These are phyloP conservation scores for Elysia crispata DNA, from an alignment of 2,888 invertebrate species.

Conservation along the genomic window DNA sequence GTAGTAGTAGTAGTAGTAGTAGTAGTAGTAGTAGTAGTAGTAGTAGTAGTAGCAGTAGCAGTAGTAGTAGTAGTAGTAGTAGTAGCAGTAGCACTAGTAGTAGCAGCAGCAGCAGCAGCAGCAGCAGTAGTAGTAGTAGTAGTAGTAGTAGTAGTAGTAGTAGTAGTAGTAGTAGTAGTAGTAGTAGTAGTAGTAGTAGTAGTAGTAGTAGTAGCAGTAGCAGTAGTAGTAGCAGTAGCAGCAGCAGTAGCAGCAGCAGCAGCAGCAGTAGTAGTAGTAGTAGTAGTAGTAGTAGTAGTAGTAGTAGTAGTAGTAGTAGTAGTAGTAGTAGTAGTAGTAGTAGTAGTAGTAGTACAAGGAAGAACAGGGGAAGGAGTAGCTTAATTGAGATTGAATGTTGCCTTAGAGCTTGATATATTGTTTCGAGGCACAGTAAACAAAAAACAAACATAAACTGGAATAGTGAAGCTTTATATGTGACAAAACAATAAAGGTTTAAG, in stretches of 20 bases:
- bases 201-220: no score
- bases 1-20: slow-evolving; percentile 45
- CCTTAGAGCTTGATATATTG: no score
- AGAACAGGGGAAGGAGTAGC: no score
- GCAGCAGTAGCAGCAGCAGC: no score
- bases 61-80: no score
- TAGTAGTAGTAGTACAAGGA: background rate
- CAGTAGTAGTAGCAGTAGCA: background rate
- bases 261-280: slow-evolving; percentile 9
- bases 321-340: slow-evolving; percentile 9
- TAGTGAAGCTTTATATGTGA: no score
- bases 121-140: slow-evolving; percentile 39
- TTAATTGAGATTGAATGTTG: no score
- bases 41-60: slow-evolving; percentile 49
- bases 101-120: no score
- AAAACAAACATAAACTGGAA: no score
- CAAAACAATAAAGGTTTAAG: no score
- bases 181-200: slow-evolving; percentile 41
- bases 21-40: slow-evolving; percentile 46
- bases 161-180: slow-evolving; percentile 45
- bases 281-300: slow-evolving; percentile 9
- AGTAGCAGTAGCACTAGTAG: no score
- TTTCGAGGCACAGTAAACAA: no score
- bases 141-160: slow-evolving; percentile 46
- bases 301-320: slow-evolving; percentile 9